Percentiles rank a stretch among this genome's conserved stretches.
Evolutionary conservation across 2,113 vertebrate species (phyloP).

Genomic region (Orcinus orca): DNA sequence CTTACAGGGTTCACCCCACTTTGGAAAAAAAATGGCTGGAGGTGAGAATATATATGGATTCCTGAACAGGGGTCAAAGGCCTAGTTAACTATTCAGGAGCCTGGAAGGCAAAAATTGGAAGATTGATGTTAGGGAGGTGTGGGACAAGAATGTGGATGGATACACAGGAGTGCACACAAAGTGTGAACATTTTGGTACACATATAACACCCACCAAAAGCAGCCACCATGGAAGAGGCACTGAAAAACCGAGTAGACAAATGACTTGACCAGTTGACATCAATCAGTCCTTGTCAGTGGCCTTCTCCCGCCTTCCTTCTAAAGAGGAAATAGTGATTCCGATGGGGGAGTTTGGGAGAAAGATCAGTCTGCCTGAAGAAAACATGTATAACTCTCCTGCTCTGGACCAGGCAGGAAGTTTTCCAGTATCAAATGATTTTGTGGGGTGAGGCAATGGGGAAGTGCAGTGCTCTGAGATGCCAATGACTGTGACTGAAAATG

Average conservation of each 20-base stretch:
- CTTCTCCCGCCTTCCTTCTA: not conserved
- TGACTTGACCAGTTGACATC: rapidly evolving
- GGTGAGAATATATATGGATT: not conserved
- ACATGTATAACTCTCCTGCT: not conserved
- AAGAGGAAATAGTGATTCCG: not conserved
- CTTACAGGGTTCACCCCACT: not conserved
- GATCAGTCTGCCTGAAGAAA: not conserved
- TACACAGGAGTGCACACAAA: not conserved
- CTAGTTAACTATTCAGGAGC: not conserved
- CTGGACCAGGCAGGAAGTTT: not conserved
- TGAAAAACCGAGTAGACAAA: not conserved
- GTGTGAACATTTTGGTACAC: not conserved
- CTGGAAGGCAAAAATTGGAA: not conserved
- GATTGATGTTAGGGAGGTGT: not conserved
- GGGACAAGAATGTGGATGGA: not conserved
- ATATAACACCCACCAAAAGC: not conserved
- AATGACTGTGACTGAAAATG: not conserved
- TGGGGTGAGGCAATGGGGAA: not conserved
- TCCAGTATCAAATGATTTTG: not conserved
- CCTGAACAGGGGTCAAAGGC: not conserved
- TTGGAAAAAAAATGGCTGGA: not conserved
- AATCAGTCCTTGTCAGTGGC: not conserved
- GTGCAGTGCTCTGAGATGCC: not conserved
- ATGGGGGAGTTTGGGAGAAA: not conserved
- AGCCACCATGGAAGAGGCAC: not conserved